Evolutionary conservation across 2,113 vertebrate species (phyloP).

Genomic region (Campylorhamphus procurvoides): DNA sequence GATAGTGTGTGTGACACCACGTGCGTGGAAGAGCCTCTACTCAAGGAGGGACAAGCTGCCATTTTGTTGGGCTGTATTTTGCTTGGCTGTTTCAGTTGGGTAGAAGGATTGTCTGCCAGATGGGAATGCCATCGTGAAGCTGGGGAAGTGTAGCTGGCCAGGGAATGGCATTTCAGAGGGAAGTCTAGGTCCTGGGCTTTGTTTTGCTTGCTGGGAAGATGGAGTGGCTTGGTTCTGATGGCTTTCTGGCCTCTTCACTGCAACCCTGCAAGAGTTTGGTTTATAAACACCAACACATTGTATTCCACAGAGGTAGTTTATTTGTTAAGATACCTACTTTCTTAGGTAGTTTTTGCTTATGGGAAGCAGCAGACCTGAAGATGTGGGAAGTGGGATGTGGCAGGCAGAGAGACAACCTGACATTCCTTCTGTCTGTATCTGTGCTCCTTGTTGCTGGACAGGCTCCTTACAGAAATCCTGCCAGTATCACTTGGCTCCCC

Average conservation of each 20-base stretch:
- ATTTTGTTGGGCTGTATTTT: accelerated
- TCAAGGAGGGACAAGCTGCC: not conserved
- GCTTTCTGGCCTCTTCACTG: not conserved
- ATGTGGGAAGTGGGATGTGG: not conserved
- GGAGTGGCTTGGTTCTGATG: not conserved
- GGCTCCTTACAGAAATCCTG: not conserved
- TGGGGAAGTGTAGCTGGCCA: not conserved
- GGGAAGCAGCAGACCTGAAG: not conserved
- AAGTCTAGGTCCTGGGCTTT: not conserved
- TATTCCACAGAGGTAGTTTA: not conserved
- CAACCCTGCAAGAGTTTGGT: not conserved
- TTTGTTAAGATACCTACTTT: not conserved
- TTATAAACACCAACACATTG: not conserved
- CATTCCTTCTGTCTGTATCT: not conserved
- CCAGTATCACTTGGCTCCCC: accelerated
- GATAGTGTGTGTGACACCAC: not conserved
- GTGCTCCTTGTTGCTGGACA: accelerated
- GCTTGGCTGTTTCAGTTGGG: not conserved
- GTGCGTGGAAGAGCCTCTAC: not conserved
- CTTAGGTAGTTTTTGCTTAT: not conserved
- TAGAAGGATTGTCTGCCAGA: not conserved
- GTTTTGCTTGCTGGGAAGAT: not conserved
- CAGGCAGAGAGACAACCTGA: not conserved
- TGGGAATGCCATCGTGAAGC: accelerated
- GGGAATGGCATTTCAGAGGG: not conserved